phyloP scores from a whole-genome alignment of 2,797 vertebrate species.

The Esox masquinongy region DNA sequence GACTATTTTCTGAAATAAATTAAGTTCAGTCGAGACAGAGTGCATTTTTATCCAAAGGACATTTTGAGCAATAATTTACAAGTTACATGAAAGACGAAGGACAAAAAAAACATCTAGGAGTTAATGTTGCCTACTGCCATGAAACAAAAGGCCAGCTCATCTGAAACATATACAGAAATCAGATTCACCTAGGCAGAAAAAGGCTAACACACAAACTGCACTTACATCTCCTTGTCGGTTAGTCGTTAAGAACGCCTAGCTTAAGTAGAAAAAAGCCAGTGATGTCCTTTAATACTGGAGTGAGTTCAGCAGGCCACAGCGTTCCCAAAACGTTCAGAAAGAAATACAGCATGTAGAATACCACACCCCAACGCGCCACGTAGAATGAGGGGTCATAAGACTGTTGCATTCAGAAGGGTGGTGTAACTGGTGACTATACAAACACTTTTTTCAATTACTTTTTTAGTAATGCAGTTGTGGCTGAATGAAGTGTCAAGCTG shows the following conservation, averaged over 20 bases:
- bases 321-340: background rate
- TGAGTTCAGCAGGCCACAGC: background rate
- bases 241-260: constrained; percentile 23
- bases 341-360: background rate
- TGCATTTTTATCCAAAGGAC: constrained; percentile 68
- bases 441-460: background rate
- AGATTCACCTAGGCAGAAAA: constrained; percentile 40
- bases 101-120: constrained; percentile 50
- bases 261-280: background rate
- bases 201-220: constrained; percentile 59
- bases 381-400: background rate
- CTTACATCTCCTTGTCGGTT: constrained; percentile 48
- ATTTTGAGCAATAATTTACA: constrained; percentile 72
- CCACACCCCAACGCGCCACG: background rate
- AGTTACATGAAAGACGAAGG: constrained; percentile 51
- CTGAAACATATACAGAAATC: constrained; percentile 48
- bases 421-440: constrained; percentile 19
- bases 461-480: constrained; percentile 8
- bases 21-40: constrained; percentile 65
- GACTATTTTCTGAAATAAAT: constrained; percentile 73
- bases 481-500: constrained; percentile 2
- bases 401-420: background rate
- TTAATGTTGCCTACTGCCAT: constrained; percentile 34
- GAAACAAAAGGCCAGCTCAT: constrained; percentile 39
- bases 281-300: background rate